Conservation (phyloP, 2,888 invertebrate species). For the Volucella zonaria region DNA sequence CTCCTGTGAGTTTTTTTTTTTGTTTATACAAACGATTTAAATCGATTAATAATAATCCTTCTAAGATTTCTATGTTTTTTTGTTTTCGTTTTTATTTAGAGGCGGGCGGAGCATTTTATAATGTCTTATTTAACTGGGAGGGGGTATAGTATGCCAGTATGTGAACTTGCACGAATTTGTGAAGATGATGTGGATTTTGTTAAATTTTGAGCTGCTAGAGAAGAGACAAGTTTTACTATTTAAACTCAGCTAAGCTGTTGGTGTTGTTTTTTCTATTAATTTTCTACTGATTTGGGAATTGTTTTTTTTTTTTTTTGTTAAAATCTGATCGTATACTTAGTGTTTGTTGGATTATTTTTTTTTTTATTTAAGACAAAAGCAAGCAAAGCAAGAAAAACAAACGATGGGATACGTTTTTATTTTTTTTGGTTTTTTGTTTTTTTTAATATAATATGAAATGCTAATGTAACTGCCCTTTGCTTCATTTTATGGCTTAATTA, state of each 20-base stretch:
- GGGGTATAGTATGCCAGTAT: slow-evolving; percentile 35
- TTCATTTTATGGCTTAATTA: slow-evolving; percentile 64
- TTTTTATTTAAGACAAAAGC: slow-evolving; percentile 49
- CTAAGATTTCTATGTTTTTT: slow-evolving; percentile 35
- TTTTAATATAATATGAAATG: slow-evolving; percentile 2
- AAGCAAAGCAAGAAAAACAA: slow-evolving; percentile 46
- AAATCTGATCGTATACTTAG: slow-evolving; percentile 64
- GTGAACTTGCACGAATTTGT: slow-evolving; percentile 57
- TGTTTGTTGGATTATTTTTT: slow-evolving; percentile 45
- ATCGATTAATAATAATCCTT: slow-evolving; percentile 24
- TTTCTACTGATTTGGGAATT: slow-evolving; percentile 4
- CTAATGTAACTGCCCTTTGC: slow-evolving; percentile 23
- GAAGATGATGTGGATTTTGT: slow-evolving; percentile 47
- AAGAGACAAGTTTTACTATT: slow-evolving; percentile 17
- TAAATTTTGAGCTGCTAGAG: slow-evolving; percentile 39
- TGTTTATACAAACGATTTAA: slow-evolving; percentile 63
- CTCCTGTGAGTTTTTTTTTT: slow-evolving; percentile 51
- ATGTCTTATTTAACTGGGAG: slow-evolving; percentile 45
- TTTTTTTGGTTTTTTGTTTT: not conserved
- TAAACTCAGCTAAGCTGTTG: slow-evolving; percentile 50
- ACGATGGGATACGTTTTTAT: not conserved
- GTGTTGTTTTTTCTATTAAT: slow-evolving; percentile 5
- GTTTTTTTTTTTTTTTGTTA: slow-evolving; percentile 33
- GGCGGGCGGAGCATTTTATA: slow-evolving; percentile 66
- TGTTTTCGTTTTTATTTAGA: slow-evolving; percentile 20